A percentile compares a stretch with the other conserved stretches of the same genome.
Evolutionary conservation across 2,797 vertebrate species (phyloP).

Genomic region (Kryptolebias ocellatus): DNA sequence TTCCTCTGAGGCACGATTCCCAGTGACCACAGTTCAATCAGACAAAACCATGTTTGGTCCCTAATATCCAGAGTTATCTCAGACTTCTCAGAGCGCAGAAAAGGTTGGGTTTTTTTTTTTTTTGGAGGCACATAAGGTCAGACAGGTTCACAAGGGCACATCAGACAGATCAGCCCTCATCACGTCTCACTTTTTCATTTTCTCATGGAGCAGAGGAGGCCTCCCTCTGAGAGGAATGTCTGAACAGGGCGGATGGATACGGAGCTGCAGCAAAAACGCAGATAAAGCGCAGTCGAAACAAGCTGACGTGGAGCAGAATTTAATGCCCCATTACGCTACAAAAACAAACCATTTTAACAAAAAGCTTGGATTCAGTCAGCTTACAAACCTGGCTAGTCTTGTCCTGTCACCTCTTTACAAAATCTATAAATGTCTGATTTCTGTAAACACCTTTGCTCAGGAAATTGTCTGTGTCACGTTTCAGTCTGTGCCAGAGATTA

Average conservation of each 20-base stretch:
- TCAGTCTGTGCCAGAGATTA: slow-evolving; percentile 36
- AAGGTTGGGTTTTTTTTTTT: background rate
- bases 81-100: slow-evolving; percentile 9
- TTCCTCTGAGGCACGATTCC: slow-evolving; percentile 17
- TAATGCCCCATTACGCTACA: background rate
- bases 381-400: background rate
- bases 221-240: slow-evolving; percentile 57
- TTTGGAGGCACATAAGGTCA: slow-evolving; percentile 36
- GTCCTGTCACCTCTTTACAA: background rate
- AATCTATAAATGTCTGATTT: slow-evolving; percentile 2
- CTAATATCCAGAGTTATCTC: slow-evolving; percentile 9
- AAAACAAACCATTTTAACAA: slow-evolving; percentile 7
- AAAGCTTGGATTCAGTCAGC: background rate
- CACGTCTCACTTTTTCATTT: slow-evolving; percentile 73
- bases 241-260: slow-evolving; percentile 34
- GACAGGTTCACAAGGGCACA: slow-evolving; percentile 3
- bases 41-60: background rate
- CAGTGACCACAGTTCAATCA: slow-evolving; percentile 15
- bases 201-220: slow-evolving; percentile 38
- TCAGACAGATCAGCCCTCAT: slow-evolving; percentile 37
- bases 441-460: slow-evolving; percentile 8
- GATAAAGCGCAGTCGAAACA: background rate
- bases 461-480: slow-evolving; percentile 7
- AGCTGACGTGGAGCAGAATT: background rate
- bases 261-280: slow-evolving; percentile 45